Percentiles rank a stretch among this genome's conserved stretches.
Conservation (phyloP, 2,797 vertebrate species). For the Propithecus deckenii region DNA sequence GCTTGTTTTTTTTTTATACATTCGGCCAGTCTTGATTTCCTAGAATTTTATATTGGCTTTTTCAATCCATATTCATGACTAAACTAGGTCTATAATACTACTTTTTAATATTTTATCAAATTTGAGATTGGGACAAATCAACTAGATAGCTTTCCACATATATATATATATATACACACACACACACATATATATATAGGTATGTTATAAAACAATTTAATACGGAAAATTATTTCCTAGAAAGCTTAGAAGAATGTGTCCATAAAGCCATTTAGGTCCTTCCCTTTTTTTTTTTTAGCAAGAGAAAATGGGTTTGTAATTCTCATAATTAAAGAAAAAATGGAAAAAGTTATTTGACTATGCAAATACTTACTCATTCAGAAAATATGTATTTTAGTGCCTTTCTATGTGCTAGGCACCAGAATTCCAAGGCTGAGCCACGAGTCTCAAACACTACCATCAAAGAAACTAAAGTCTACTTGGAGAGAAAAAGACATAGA, state of each 20-base stretch:
- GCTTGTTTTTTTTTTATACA: too few species aligned
- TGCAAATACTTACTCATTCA: background rate
- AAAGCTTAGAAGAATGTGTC: conserved; percentile 1
- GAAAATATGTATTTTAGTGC: background rate
- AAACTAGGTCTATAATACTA: background rate
- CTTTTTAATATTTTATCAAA: background rate
- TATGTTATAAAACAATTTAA: background rate
- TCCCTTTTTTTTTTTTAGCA: background rate
- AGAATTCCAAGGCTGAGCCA: background rate
- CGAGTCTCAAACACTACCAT: background rate
- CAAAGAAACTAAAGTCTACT: background rate
- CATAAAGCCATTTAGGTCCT: background rate
- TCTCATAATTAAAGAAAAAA: conserved; percentile 9
- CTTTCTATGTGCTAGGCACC: background rate
- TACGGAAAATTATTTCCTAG: conserved; percentile 35
- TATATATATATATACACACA: background rate
- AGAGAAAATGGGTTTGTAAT: background rate
- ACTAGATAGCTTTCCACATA: background rate
- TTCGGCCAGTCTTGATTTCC: background rate
- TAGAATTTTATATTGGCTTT: conserved; percentile 45
- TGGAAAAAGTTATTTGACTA: background rate
- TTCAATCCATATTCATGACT: background rate
- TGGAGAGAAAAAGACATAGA: background rate
- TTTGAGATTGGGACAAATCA: conserved; percentile 42
- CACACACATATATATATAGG: too few species aligned